Conservation (phyloP, 2,113 vertebrate genomes). For the Microtus montanus region DNA sequence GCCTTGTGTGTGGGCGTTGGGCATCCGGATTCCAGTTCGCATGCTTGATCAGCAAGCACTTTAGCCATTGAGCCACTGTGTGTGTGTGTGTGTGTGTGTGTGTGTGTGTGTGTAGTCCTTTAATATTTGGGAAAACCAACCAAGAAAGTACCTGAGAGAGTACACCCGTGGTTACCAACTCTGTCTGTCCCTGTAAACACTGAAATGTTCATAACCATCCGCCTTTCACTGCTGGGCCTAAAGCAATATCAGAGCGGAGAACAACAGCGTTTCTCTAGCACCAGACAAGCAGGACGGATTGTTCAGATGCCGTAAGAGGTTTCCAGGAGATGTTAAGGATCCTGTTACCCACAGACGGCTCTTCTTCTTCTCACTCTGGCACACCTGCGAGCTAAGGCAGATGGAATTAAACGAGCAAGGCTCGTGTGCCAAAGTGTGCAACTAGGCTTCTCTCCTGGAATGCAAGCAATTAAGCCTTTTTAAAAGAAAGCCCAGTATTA, state of each 20-base stretch:
- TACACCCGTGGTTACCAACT: neutral
- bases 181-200: neutral
- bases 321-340: neutral
- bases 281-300: neutral
- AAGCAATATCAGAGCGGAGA: neutral
- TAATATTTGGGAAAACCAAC: neutral
- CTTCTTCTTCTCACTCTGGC: neutral
- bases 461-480: neutral
- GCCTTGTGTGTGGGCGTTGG: neutral
- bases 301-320: neutral
- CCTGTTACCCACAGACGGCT: neutral
- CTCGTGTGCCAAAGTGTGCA: neutral
- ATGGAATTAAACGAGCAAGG: neutral
- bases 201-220: neutral
- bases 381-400: neutral
- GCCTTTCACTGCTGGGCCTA: neutral
- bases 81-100: too few relatives aligned
- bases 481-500: neutral
- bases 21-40: neutral
- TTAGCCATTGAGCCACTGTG: neutral
- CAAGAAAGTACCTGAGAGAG: neutral
- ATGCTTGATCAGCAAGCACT: neutral
- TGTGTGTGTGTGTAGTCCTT: neutral
- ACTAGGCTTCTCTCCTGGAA: neutral
- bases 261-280: neutral